Percentiles rank a stretch among this genome's conserved stretches.
Evolutionary conservation across 2,888 invertebrate genomes (phyloP).

Genomic region (Acleris laterana): DNA sequence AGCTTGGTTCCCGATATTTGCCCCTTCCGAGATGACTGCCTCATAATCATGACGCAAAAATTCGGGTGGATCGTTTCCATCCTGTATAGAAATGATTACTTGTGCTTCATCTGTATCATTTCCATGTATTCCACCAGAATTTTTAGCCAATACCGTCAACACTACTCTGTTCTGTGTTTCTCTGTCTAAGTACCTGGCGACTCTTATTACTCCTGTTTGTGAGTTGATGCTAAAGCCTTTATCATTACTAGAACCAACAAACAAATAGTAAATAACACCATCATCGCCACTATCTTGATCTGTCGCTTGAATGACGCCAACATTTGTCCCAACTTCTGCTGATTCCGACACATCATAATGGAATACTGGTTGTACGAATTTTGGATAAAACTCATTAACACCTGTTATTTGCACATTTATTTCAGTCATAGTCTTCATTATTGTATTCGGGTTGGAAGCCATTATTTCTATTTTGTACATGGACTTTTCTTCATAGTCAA

Average conservation of each 20-base stretch:
- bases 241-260: slow-evolving; percentile 96
- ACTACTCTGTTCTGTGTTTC: slow-evolving; percentile 96
- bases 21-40: slow-evolving; percentile 92
- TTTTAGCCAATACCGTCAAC: slow-evolving; percentile 96
- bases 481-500: slow-evolving; percentile 94
- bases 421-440: slow-evolving; percentile 90
- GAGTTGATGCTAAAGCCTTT: slow-evolving; percentile 94
- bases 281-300: slow-evolving; percentile 95
- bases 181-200: slow-evolving; percentile 91
- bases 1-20: slow-evolving; percentile 88
- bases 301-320: slow-evolving; percentile 94
- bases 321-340: slow-evolving; percentile 92
- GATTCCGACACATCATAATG: slow-evolving; percentile 97
- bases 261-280: slow-evolving; percentile 94
- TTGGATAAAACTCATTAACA: slow-evolving; percentile 94
- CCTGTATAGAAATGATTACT: slow-evolving; percentile 96
- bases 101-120: slow-evolving; percentile 98
- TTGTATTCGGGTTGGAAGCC: slow-evolving; percentile 94
- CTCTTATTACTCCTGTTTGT: slow-evolving; percentile 92
- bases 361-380: slow-evolving; percentile 94
- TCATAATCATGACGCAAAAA: slow-evolving; percentile 92
- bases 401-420: slow-evolving; percentile 91
- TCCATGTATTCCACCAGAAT: slow-evolving; percentile 95
- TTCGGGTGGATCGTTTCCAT: slow-evolving; percentile 98
- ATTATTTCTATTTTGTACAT: slow-evolving; percentile 90